These are phyloP conservation scores for Noctuana brunneofusca DNA, from an alignment of 2,888 invertebrate species.

Conservation along the genomic window DNA sequence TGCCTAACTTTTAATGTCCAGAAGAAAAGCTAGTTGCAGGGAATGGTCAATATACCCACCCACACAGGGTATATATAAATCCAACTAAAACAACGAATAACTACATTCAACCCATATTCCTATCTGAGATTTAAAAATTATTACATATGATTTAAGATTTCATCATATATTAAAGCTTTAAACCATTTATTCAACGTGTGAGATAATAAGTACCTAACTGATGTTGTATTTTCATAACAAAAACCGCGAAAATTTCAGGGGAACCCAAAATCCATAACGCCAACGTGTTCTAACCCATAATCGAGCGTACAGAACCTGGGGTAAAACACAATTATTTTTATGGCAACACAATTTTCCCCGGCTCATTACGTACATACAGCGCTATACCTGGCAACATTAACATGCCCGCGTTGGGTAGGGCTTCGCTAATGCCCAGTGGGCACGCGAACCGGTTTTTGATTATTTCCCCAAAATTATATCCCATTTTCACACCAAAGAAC, in stretches of 20 bases:
- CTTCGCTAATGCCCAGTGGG: constrained; percentile 74
- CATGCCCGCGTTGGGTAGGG: constrained; percentile 75
- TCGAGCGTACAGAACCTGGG: constrained; percentile 42
- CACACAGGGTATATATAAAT: too few species aligned
- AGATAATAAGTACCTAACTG: neutral
- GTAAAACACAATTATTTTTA: constrained; percentile 81
- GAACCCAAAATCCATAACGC: constrained; percentile 18
- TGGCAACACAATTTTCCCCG: constrained; percentile 82
- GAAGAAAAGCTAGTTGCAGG: too few species aligned
- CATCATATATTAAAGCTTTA: too few species aligned
- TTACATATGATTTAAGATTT: too few species aligned
- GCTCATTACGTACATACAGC: constrained; percentile 80
- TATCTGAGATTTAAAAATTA: too few species aligned
- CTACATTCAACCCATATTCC: too few species aligned
- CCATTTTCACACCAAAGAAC: constrained; percentile 76
- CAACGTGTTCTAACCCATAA: constrained; percentile 30
- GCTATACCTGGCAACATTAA: constrained; percentile 78
- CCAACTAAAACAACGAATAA: too few species aligned
- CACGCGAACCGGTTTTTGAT: constrained; percentile 80
- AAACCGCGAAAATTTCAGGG: constrained; percentile 6
- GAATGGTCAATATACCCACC: too few species aligned
- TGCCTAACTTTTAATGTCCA: too few species aligned
- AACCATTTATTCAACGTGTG: neutral
- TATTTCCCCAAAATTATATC: constrained; percentile 81
- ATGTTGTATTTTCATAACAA: neutral